These are phyloP conservation scores for Steinernema feltiae DNA, from an alignment of 1,140 invertebrate genomes.

Conservation along the genomic window DNA sequence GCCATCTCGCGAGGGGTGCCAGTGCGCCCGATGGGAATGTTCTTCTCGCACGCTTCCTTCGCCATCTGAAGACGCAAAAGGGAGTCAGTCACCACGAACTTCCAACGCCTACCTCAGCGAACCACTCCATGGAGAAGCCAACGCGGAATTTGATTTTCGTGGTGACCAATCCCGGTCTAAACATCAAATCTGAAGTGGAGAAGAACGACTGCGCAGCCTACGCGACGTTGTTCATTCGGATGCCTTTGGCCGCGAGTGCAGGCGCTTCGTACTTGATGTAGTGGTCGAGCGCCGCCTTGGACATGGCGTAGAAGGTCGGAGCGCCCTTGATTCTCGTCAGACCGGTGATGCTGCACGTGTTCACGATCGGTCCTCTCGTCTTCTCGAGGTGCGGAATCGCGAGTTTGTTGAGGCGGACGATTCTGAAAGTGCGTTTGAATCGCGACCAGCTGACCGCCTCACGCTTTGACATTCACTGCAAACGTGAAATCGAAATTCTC, in stretches of 20 bases:
- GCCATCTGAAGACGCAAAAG: too few species aligned
- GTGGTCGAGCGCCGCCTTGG: slow-evolving; percentile 66
- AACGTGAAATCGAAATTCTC: slow-evolving; percentile 33
- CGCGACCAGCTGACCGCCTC: background rate
- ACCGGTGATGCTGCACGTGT: slow-evolving; percentile 24
- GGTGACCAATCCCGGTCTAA: slow-evolving; percentile 65
- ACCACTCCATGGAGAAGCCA: background rate
- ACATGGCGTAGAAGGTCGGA: slow-evolving; percentile 70
- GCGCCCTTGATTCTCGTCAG: background rate
- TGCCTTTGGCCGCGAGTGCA: slow-evolving; percentile 70
- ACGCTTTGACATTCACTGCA: slow-evolving; percentile 36
- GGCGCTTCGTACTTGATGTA: slow-evolving; percentile 71
- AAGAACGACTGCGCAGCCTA: slow-evolving; percentile 15
- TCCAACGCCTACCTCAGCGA: background rate
- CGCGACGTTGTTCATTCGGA: slow-evolving; percentile 34
- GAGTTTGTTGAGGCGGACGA: slow-evolving; percentile 25
- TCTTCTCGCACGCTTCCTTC: too few species aligned
- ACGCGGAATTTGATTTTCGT: background rate
- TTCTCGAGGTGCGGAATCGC: slow-evolving; percentile 32
- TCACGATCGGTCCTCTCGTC: slow-evolving; percentile 43
- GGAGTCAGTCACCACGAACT: too few species aligned
- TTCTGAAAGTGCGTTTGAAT: slow-evolving; percentile 17
- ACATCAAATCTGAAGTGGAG: too few species aligned
- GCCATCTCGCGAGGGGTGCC: slow-evolving; percentile 71
- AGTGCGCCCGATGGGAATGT: slow-evolving; percentile 71